Evolutionary conservation across 2,888 invertebrate species (phyloP), one percentile per base, ranked within the genome.

Genomic region (Fabriciana adippe): DNA sequence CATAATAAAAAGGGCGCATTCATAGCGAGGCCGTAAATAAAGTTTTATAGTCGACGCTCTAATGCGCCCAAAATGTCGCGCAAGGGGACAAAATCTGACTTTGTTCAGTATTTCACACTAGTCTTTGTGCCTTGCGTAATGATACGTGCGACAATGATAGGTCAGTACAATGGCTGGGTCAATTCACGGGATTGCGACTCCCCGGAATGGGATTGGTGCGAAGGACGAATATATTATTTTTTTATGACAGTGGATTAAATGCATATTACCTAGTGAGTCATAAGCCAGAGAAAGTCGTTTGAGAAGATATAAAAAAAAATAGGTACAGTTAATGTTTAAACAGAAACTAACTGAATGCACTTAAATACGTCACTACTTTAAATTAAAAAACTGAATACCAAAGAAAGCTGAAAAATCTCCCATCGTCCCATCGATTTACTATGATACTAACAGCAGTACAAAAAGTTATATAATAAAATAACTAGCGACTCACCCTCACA

Each of bases 1-100:
- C 90, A 90, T 90, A 89, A 90, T 88, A 90, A 90, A 89, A 89
- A 88, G 85, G 85, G 85, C 76, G 79, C 88, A 86, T 88, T 89
- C 88, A 87, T 86, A 87, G 81, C 79, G 74, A 75, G 83, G 76
- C 82, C 87, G 85, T 90, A 89, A 90, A 90, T 90, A 90, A 86
- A 85, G 82, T 89, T 90, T 90, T 89, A 90, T 89, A 82, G 87
- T 79, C 82, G 82, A 82, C 87, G 89, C 81, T 88, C 88, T 89
- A 88, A 90, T 88, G 87, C 89, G 81, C 81, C 84, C 83, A 84
- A 87, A 88, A 87, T 87, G 87, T 85, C 86, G 85, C 64, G 70
- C 45, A 54, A 65, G 65, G 66, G 72, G 68, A 65, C 64, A 64
- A 50, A 45, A 35, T 50, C 51, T 45, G 51, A 55, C 51, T 55